A percentile compares a stretch with the other conserved stretches of the same genome.
Evolutionary conservation across 2,888 invertebrate genomes (phyloP).

Genomic region (Octonoba sinensis): DNA sequence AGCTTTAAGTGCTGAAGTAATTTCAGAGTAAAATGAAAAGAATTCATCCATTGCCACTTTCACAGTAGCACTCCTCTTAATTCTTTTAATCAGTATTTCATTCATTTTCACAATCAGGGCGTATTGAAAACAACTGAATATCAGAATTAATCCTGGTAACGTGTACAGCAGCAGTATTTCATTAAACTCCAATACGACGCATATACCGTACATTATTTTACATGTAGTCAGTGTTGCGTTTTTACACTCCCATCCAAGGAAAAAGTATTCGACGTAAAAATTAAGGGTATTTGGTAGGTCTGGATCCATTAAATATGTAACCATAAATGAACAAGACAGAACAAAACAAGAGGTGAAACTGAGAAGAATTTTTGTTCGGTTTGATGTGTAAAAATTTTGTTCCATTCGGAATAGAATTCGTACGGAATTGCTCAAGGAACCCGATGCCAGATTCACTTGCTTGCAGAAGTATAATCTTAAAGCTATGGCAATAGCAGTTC

Average conservation of each 20-base stretch:
- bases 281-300: not conserved
- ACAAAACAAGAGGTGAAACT: constrained; percentile 7
- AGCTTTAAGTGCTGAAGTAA: not conserved
- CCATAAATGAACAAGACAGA: not conserved
- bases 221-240: not conserved
- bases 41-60: constrained; percentile 19
- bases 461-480: constrained; percentile 11
- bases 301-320: constrained; percentile 1
- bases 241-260: constrained; percentile 9
- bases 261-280: constrained; percentile 24
- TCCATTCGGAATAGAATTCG: constrained; percentile 7
- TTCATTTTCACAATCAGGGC: constrained; percentile 16
- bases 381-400: not conserved
- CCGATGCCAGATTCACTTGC: not conserved
- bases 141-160: constrained; percentile 23
- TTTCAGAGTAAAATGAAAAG: constrained; percentile 5
- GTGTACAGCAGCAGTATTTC: constrained; percentile 22
- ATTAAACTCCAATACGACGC: constrained; percentile 10
- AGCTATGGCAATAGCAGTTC: not conserved
- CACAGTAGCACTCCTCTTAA: constrained; percentile 5
- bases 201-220: not conserved
- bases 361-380: constrained; percentile 10
- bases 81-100: constrained; percentile 18
- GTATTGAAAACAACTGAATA: constrained; percentile 32
- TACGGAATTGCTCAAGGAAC: constrained; percentile 15